Evolutionary conservation across 1,140 invertebrate genomes (phyloP), one percentile per base, ranked within the genome.

Genomic region (Teleopsis dalmanni): DNA sequence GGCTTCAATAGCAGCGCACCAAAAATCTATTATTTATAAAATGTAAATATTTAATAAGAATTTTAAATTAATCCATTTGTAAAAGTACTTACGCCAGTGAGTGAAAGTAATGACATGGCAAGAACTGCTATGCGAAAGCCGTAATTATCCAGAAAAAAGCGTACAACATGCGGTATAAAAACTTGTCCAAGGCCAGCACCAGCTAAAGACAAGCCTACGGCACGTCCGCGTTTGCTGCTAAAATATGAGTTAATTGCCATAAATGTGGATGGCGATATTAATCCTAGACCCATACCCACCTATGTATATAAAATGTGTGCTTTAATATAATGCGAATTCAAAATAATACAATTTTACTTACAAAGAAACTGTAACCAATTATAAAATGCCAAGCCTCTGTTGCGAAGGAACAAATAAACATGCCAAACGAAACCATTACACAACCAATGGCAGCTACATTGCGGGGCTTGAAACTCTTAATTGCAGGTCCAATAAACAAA

Each of bases 201-300:
- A 1, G 82, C 82, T 69, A 84, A 79, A 0, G 83, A 77, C 2
- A 84, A 60, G 7, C 84, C 82, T 38, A 85, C 80, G 1, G 85
- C 85, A 22, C 78, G 70, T 33, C 78, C 80, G 42, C 84, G 78
- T 60, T 76, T 81, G 47, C 73, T 71, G 29, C 70, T 75, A 52
- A 88, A 88, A 59, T 85, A 88, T 0, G 81, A 77, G 59, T 85
- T 85, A 4, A 87, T 72, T 4, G 84, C 81, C 44, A 87, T 73
- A 57, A 81, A 82, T n/a, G 78, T 79, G 3, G 83, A 75, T n/a
- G 82, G 76, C 52, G 80, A 78, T 29, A 81, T 76, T 10, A 85
- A 70, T 27, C 78, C 79, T 47, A 83, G 67, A 16, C 83, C 82
- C 27, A 82, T 56, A 16, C 68, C 68, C 18, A 52, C 81, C 81